phyloP scores from a whole-genome alignment of 35 echinoderm and acorn worm species.

The Nesometra sesokonis region DNA sequence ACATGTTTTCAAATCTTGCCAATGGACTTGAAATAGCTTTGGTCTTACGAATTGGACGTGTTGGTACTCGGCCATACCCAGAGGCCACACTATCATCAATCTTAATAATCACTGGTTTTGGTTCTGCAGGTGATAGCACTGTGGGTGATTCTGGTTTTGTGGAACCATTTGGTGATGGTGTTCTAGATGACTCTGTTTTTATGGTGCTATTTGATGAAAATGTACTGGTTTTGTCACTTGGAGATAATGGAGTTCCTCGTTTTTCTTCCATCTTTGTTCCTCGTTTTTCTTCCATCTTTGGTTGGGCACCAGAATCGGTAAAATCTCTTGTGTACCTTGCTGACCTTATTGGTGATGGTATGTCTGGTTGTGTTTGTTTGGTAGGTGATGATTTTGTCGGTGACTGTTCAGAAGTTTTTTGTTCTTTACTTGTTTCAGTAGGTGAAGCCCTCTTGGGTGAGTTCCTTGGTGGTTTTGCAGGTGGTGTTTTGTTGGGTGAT shows the following conservation, averaged over 20 bases:
- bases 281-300: background rate
- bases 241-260: too few species aligned
- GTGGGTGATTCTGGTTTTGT: background rate
- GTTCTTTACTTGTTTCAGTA: background rate
- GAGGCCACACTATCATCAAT: background rate
- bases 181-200: too few species aligned
- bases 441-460: background rate
- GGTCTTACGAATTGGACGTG: background rate
- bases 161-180: background rate
- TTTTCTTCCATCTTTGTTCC: too few species aligned
- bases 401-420: too few species aligned
- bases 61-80: background rate
- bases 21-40: background rate
- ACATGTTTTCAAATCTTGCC: background rate
- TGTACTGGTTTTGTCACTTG: too few species aligned
- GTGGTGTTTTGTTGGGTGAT: background rate
- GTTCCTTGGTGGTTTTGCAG: background rate
- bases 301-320: background rate
- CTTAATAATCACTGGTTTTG: background rate
- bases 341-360: background rate
- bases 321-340: background rate
- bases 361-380: background rate
- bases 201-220: too few species aligned
- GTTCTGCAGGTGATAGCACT: background rate
- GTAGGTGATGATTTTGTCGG: background rate